Percentiles rank a stretch among this genome's conserved stretches.
These are phyloP conservation scores for Epinephelus cyanopodus DNA, from an alignment of 2,113 vertebrate species.

Conservation along the genomic window DNA sequence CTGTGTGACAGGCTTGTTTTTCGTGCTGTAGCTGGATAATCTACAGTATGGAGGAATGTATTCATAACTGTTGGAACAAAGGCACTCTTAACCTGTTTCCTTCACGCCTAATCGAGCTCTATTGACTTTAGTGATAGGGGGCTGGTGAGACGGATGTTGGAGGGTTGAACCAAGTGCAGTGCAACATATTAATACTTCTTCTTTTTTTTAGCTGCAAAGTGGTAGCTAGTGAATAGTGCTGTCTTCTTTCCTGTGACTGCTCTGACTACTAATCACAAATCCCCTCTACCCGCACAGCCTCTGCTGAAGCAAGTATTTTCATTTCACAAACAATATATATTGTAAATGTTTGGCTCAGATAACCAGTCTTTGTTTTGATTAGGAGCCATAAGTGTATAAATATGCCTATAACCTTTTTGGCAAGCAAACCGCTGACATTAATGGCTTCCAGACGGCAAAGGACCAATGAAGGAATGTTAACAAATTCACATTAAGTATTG, in stretches of 20 bases:
- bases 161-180: slow-evolving; percentile 1
- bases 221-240: slow-evolving; percentile 17
- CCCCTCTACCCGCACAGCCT: background rate
- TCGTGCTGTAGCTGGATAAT: slow-evolving; percentile 38
- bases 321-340: slow-evolving; percentile 74
- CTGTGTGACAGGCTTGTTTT: slow-evolving; percentile 40
- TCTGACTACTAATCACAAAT: slow-evolving; percentile 44
- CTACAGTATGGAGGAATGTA: slow-evolving; percentile 53
- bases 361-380: slow-evolving; percentile 71
- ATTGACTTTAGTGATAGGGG: slow-evolving; percentile 62
- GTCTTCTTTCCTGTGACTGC: slow-evolving; percentile 39
- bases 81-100: slow-evolving; percentile 39
- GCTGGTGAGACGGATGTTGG: slow-evolving; percentile 27
- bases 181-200: slow-evolving; percentile 23
- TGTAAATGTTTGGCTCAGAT: slow-evolving; percentile 70
- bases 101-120: slow-evolving; percentile 48
- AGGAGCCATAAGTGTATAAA: slow-evolving; percentile 75
- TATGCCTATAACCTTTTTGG: slow-evolving; percentile 77
- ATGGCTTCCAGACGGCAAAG: slow-evolving; percentile 78
- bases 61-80: slow-evolving; percentile 56
- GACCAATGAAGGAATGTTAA: slow-evolving; percentile 72
- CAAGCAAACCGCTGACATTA: slow-evolving; percentile 59
- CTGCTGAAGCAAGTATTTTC: slow-evolving; percentile 56
- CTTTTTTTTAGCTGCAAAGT: slow-evolving; percentile 43
- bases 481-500: slow-evolving; percentile 70